phyloP scores from a whole-genome alignment of 2,113 vertebrate species.

The Peucedramus taeniatus region DNA sequence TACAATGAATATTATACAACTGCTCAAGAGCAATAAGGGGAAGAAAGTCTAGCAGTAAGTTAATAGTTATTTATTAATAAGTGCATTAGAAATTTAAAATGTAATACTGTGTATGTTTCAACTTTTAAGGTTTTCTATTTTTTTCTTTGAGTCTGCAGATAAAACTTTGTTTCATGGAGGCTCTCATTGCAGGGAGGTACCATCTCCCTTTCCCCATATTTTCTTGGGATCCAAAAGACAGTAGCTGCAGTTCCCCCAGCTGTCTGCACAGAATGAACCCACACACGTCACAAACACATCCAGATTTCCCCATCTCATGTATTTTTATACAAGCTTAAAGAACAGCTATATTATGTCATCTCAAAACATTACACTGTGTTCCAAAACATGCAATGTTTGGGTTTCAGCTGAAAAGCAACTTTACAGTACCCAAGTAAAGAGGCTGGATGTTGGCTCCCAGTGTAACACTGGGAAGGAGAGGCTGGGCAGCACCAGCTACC shows the following conservation, averaged over 20 bases:
- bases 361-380: background rate
- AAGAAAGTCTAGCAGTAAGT: background rate
- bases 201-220: background rate
- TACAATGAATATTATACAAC: background rate
- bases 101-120: background rate
- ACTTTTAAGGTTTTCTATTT: background rate
- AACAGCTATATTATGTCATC: background rate
- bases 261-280: background rate
- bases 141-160: background rate
- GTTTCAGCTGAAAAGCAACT: background rate
- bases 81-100: background rate
- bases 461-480: background rate
- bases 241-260: background rate
- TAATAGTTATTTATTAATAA: background rate
- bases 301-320: background rate
- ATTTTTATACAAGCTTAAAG: background rate
- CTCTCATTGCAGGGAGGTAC: background rate
- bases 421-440: background rate
- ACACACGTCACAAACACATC: fast-evolving
- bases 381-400: background rate
- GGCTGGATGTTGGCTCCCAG: background rate
- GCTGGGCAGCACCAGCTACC: background rate
- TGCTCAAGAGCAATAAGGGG: background rate
- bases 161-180: background rate
- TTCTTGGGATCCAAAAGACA: background rate